Base-by-base conservation (phyloP, 2,113 vertebrate species). In the Leuciscus idus region DNA sequence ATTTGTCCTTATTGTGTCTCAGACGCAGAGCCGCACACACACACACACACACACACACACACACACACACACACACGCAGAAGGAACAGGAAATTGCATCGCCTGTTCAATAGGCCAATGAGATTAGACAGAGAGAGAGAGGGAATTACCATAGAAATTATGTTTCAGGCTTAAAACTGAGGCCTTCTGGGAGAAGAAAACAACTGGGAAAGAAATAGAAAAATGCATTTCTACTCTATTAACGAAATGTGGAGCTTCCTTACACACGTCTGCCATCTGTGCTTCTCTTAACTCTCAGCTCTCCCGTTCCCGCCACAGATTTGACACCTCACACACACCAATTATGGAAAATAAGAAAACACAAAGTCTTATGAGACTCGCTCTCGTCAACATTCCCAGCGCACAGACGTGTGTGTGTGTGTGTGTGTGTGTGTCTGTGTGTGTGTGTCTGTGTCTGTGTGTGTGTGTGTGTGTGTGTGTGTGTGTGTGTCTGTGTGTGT, bases 61-160 rank as follows among this genome's bases (percentile, higher is more conserved):
- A 8, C 39, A 43, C 39, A 43, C 39, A 43, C 39, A 43, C 39
- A 43, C 39, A 43, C 43, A 2, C 1, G 33, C 48, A 76, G 19
- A 87, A 80, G 52, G 73, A 79, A 87, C 84, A 90, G 89, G 89
- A 90, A 87, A 91, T 90, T 85, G 80, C 85, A 89, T 87, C 78
- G 86, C 36, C 80, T 77, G 74, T 83, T 88, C 88, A 91, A 90
- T 85, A 89, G 85, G 84, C 89, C 90, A 91, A 84, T 88, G 64
- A 88, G 89, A 90, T 91, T 87, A 87, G 78, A 85, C 85, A 86
- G 62, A 84, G 87, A 84, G 87, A 84, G 79, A 86, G 61, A 86
- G 61, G 68, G 55, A 89, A 92, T 91, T 91, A 91, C 83, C 89
- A 92, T 88, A 88, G 89, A 91, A 89, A 89, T 91, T 52, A 90